A percentile compares a stretch with the other conserved stretches of the same genome.
Conservation (phyloP, 1,140 invertebrate species). For the Lasioglossum baleicum region DNA sequence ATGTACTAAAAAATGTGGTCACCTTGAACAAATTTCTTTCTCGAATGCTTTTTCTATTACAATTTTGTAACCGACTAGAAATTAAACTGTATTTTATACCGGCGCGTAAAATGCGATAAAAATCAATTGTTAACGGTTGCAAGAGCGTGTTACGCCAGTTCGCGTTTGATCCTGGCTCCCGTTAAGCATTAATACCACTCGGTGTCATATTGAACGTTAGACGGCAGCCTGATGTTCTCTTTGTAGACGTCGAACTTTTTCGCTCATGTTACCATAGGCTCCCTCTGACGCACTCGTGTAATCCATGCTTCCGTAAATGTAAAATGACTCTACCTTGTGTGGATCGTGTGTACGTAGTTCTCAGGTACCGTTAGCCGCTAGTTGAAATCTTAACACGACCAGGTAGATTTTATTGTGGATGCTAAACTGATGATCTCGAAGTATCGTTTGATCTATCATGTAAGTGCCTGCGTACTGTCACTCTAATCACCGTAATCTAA, state of each 20-base stretch:
- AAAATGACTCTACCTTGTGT: constrained; percentile 54
- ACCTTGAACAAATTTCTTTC: too few species aligned
- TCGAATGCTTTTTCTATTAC: too few species aligned
- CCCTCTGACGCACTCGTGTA: constrained; percentile 23
- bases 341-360: constrained; percentile 38
- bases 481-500: too few species aligned
- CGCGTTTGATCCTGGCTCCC: constrained; percentile 12
- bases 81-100: too few species aligned
- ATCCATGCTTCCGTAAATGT: constrained; percentile 60
- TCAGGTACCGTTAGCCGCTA: constrained; percentile 52
- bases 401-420: constrained; percentile 26
- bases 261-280: constrained; percentile 51
- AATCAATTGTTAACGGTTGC: too few species aligned
- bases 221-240: constrained; percentile 42
- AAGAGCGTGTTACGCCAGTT: neutral
- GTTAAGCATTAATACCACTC: constrained; percentile 47
- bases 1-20: too few species aligned
- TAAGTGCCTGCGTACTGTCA: too few species aligned
- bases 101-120: too few species aligned
- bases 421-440: neutral
- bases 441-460: too few species aligned
- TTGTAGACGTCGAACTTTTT: constrained; percentile 50
- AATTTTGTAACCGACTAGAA: too few species aligned
- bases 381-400: constrained; percentile 44
- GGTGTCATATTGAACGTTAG: constrained; percentile 27